A percentile compares a stretch with the other conserved stretches of the same genome.
phyloP scores from a whole-genome alignment of 1,140 invertebrate species.

The Myzus persicae region DNA sequence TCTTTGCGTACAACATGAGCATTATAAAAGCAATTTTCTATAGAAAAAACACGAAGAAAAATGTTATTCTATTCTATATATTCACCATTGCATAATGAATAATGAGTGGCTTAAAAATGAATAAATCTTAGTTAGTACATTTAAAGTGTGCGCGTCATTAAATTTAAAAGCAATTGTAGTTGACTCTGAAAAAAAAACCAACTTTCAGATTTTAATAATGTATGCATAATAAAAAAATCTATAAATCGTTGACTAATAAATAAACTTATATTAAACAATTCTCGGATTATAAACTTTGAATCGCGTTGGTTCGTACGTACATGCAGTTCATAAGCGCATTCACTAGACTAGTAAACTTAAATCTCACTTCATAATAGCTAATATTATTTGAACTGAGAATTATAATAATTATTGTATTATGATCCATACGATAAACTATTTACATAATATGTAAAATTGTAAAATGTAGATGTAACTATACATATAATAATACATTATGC shows the following conservation, averaged over 20 bases:
- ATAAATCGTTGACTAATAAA: constrained; percentile 25
- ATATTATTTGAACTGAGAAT: neutral
- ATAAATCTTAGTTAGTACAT: constrained; percentile 47
- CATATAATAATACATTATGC: neutral
- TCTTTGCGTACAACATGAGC: constrained; percentile 10
- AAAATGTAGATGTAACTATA: neutral
- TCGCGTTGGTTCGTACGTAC: neutral
- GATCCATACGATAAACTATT: neutral
- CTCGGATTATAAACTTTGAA: constrained; percentile 10
- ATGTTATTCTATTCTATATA: constrained; percentile 27
- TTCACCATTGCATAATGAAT: constrained; percentile 45
- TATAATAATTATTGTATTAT: neutral
- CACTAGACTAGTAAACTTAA: neutral
- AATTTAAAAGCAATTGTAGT: constrained; percentile 52
- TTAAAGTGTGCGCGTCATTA: constrained; percentile 48
- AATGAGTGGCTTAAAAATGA: constrained; percentile 34
- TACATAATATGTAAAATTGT: neutral
- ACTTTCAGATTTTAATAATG: constrained; percentile 14
- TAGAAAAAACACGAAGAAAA: constrained; percentile 29
- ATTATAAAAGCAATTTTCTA: constrained; percentile 46
- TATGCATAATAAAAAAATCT: constrained; percentile 18
- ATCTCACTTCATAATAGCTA: neutral
- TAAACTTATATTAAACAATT: neutral
- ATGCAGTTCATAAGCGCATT: neutral
- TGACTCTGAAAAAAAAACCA: neutral